Evolutionary conservation across 2,888 invertebrate genomes (phyloP), one percentile per base, ranked within the genome.

Genomic region (Thereva unica): DNA sequence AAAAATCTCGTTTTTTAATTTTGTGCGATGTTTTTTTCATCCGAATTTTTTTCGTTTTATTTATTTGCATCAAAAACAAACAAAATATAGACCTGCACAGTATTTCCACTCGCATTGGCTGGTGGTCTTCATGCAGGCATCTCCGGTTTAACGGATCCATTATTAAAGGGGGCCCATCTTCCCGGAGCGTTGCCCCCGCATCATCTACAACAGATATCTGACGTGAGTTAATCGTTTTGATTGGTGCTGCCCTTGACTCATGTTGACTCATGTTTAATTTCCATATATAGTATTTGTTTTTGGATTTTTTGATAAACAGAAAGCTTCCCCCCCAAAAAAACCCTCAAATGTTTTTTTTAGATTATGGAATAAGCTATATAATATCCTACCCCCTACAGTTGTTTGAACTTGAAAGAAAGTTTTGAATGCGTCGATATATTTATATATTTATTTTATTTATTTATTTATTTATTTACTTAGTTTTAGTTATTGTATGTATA

Each of bases 61-160:
- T 23, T 23, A 23, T 23, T 23, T 23, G 23, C 23, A 23, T 23
- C 23, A 23, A 23, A 23, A 23, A 23, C 23, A 23, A 1, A 23
- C 23, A 72, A 75, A 77, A 77, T 78, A 55, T 77, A 80, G 81
- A 79, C 81, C 76, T 81, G 81, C 75, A 80, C 81, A 78, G 78
- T 81, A 75, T 81, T 81, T 80, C 81, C 81, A 78, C 79, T 81
- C 75, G 80, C 81, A 73, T 77, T 81, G 77, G 80, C 80, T 74
- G 80, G 81, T 78, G 81, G 81, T 76, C 79, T 81, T 75, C 81
- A 81, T 76, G 80, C 80, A 77, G 81, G 81, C 76, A 77, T 81
- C 74, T 80, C 81, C 75, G 81, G 81, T 78, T 77, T 81, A 75
- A 75, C 80, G 77, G 81, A 81, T 79, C 81, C 81, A 76, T 77